These are phyloP conservation scores for Odontocerum albicorne DNA, from an alignment of 2,888 invertebrate species.

Conservation along the genomic window DNA sequence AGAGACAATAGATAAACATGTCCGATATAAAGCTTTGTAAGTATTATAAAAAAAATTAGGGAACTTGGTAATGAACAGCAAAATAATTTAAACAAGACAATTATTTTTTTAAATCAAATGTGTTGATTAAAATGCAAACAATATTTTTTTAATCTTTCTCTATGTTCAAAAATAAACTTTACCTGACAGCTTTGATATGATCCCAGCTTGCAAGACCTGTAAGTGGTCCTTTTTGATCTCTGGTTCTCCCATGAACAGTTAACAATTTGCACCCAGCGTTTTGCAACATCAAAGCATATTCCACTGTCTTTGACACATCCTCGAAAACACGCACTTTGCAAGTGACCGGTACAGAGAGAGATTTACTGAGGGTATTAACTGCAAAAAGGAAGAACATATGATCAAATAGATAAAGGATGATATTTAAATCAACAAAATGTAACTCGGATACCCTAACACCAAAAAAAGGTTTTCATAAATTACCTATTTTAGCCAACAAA, in stretches of 20 bases:
- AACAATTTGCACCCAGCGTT: slow-evolving; percentile 88
- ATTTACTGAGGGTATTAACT: slow-evolving; percentile 71
- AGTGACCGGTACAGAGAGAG: slow-evolving; percentile 86
- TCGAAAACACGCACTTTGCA: slow-evolving; percentile 95
- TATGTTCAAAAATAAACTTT: too few relatives aligned
- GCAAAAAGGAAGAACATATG: slow-evolving; percentile 48
- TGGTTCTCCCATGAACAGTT: slow-evolving; percentile 94
- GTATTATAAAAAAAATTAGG: too few relatives aligned
- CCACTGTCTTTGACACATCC: slow-evolving; percentile 79
- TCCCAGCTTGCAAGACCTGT: slow-evolving; percentile 96
- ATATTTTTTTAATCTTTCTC: too few relatives aligned
- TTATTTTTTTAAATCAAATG: too few relatives aligned
- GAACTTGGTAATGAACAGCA: too few relatives aligned
- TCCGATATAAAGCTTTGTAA: too few relatives aligned
- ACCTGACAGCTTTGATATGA: slow-evolving; percentile 90
- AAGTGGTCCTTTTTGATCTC: slow-evolving; percentile 94
- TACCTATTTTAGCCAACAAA: slow-evolving; percentile 80
- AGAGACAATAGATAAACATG: too few relatives aligned
- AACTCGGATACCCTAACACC: too few relatives aligned
- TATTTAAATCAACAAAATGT: too few relatives aligned
- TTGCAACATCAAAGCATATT: slow-evolving; percentile 94
- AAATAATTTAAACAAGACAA: too few relatives aligned
- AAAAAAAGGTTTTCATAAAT: slow-evolving; percentile 19
- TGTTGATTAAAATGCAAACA: too few relatives aligned
- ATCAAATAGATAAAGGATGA: slow-evolving; percentile 4